A percentile compares a stretch with the other conserved stretches of the same genome.
Evolutionary conservation across 2,797 vertebrate species (phyloP).

Genomic region (Hirundo rustica): DNA sequence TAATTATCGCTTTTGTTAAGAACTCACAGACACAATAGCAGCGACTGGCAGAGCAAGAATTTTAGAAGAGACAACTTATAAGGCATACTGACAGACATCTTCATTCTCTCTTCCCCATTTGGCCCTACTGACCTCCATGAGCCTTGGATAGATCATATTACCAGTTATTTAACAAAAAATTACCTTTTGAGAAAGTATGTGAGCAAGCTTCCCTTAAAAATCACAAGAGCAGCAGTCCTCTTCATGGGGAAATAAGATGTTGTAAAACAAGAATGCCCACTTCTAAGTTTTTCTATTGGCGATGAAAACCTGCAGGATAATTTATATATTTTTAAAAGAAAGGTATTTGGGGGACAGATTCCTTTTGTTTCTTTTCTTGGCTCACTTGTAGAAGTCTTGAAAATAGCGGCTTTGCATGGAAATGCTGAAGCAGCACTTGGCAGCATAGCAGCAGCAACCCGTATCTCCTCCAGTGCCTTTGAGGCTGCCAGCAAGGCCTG

Average conservation of each 20-base stretch:
- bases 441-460: neutral
- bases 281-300: neutral
- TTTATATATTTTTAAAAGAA: neutral
- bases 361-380: conserved; percentile 4
- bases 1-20: neutral
- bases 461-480: neutral
- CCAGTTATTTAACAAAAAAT: neutral
- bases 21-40: neutral
- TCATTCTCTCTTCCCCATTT: neutral
- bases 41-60: neutral
- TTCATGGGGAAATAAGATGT: neutral
- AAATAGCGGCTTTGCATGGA: neutral
- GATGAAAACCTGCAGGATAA: neutral
- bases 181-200: neutral
- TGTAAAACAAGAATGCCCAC: neutral
- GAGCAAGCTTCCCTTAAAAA: neutral
- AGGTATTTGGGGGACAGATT: neutral
- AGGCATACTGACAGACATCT: neutral
- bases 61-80: neutral
- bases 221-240: neutral
- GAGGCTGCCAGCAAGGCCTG: conserved; percentile 24
- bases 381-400: neutral
- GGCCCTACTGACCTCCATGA: neutral
- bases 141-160: accelerated
- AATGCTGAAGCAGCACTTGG: neutral